A percentile compares a stretch with the other conserved stretches of the same genome.
Conservation (phyloP, 92 coral and sea anemone species). For the Zoanthus solanderi region DNA sequence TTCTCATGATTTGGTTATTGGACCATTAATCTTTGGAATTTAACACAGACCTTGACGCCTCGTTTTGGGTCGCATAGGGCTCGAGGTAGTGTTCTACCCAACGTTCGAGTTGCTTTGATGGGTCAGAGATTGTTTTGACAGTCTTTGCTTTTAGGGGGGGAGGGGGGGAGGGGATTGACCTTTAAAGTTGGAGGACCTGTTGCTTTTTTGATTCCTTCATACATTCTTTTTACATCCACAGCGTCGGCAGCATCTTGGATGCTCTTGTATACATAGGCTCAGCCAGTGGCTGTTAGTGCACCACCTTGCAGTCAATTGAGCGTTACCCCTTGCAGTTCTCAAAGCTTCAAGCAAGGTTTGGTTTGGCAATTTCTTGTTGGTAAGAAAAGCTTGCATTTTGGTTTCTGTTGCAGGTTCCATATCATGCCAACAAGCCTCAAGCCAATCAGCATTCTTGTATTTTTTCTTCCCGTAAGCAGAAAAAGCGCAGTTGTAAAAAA, state of each 20-base stretch:
- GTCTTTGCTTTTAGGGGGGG: no score
- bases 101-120: no score
- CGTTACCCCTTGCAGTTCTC: slow-evolving; percentile 7
- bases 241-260: slow-evolving; percentile 27
- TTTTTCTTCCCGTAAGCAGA: slow-evolving; percentile 15
- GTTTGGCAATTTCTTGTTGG: slow-evolving; percentile 3
- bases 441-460: not conserved
- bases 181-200: no score
- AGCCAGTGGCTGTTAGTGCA: slow-evolving; percentile 11
- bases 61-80: no score
- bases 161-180: no score
- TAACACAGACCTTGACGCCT: no score
- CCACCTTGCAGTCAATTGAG: slow-evolving; percentile 16
- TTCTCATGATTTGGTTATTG: no score
- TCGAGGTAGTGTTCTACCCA: no score
- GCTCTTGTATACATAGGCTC: not conserved
- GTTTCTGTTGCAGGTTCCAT: slow-evolving; percentile 20
- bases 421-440: slow-evolving; percentile 11
- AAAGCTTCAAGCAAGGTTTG: slow-evolving; percentile 21
- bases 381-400: slow-evolving; percentile 3
- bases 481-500: slow-evolving; percentile 5
- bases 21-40: no score
- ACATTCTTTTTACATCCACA: not conserved
- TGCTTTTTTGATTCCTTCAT: not conserved
- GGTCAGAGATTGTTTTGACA: no score